A percentile compares a stretch with the other conserved stretches of the same genome.
phyloP scores from a whole-genome alignment of 2,113 vertebrate species.

The Geococcyx californianus region DNA sequence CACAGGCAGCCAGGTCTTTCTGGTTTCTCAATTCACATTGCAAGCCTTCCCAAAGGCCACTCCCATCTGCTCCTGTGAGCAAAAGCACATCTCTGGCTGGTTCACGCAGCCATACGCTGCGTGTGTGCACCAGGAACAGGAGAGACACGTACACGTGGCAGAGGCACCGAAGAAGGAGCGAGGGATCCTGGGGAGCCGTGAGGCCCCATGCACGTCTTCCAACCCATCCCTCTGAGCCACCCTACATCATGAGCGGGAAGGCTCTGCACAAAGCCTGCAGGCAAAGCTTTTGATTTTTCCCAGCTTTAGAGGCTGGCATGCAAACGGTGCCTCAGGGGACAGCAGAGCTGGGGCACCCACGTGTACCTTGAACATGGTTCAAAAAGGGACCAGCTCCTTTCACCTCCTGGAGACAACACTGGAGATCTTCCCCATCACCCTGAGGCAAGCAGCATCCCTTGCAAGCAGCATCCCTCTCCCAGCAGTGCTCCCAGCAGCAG shows the following conservation, averaged over 20 bases:
- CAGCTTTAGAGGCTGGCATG: accelerated
- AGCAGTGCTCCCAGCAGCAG: neutral
- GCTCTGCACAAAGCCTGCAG: neutral
- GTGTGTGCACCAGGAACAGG: neutral
- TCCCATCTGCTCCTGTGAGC: neutral
- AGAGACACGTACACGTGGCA: accelerated
- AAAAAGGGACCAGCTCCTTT: neutral
- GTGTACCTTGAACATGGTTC: neutral
- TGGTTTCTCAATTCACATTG: neutral
- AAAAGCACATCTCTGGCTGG: neutral
- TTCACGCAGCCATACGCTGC: accelerated
- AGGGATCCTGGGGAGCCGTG: neutral
- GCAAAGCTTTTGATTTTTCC: neutral
- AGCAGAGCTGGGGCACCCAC: accelerated
- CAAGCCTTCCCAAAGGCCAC: neutral
- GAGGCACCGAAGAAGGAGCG: neutral
- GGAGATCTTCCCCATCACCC: neutral
- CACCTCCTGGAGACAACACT: neutral
- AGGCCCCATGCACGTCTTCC: neutral
- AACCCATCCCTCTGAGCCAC: accelerated
- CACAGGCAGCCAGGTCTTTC: neutral
- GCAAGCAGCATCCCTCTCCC: neutral
- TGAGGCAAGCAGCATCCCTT: neutral
- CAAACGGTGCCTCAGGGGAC: neutral
- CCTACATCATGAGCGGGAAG: neutral